Evolutionary conservation across 2,888 invertebrate species (phyloP), one percentile per base, ranked within the genome.

Genomic region (Drosophila conformis): DNA sequence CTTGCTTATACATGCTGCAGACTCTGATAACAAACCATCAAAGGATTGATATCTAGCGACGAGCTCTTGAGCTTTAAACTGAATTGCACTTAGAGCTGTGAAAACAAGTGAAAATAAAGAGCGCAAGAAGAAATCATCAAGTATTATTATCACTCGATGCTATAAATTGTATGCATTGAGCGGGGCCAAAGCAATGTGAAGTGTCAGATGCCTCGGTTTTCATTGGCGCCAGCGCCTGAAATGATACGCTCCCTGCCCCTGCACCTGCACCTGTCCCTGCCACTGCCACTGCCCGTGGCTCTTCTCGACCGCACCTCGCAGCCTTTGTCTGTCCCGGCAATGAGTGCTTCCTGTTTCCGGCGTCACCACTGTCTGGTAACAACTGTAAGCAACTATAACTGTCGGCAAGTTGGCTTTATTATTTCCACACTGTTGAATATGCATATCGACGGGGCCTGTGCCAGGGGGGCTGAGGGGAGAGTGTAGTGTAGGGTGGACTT

Each of bases 391-490:
- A 81, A 85, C 85, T 87, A 83, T 82, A 78, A 83, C 78, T 87
- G 89, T 88, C 89, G 83, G 87, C 80, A 87, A 84, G 87, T 89
- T 87, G 89, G 89, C 87, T 87, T 87, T 87, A 87, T 87, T 89
- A 87, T 87, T 89, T 87, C 89, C 84, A 87, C 89, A 79, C 87
- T 89, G 89, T 89, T 87, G 89, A 87, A 84, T 87, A 82, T 87
- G 81, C 83, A 87, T 80, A 78, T 81, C 78, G 70, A 80, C 56
- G 56, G 27, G 18, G 38, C 27, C 8, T 25, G 46, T 25, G 36
- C 7, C 7, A 8, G 8, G 15, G 38, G 51, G 0, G 18, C 10
- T 48, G 18, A 10, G 25, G 42, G 15, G 36, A 27, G 3, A 11
- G 6, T n/a, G 25, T 38, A 27, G n/a, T 42, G 27, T 38, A 27